Evolutionary conservation across 2,888 invertebrate genomes (phyloP).

Genomic region (Sesia apiformis): DNA sequence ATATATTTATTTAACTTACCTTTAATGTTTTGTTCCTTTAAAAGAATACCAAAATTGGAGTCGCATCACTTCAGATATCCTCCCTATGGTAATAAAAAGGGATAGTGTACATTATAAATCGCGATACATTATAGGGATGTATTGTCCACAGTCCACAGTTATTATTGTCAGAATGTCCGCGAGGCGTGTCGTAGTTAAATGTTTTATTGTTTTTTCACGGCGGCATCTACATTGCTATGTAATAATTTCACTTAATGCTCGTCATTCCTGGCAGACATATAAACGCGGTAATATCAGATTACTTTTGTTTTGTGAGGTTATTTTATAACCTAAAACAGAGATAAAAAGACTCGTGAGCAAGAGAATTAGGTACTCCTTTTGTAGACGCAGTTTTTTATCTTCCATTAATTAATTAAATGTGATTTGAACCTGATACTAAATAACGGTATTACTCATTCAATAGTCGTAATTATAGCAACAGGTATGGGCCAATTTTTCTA

Average conservation of each 20-base stretch:
- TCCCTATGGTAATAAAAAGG: constrained; percentile 56
- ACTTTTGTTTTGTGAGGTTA: neutral
- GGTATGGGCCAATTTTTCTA: no score
- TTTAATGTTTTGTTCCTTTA: no score
- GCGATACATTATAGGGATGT: constrained; percentile 34
- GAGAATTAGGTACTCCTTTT: no score
- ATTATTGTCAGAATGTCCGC: constrained; percentile 46
- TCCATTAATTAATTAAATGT: no score
- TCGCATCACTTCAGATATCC: neutral
- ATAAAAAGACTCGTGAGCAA: no score
- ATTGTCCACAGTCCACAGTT: constrained; percentile 46
- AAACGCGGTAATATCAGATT: neutral
- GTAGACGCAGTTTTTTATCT: no score
- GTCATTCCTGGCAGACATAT: neutral
- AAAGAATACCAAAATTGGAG: neutral
- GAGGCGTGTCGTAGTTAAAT: constrained; percentile 58
- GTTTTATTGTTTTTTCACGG: constrained; percentile 62
- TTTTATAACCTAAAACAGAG: no score
- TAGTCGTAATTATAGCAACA: no score
- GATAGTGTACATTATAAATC: constrained; percentile 57
- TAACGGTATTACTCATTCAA: no score
- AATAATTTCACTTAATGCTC: constrained; percentile 36
- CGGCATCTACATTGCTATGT: constrained; percentile 46
- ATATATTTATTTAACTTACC: no score
- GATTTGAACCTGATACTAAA: no score